These are phyloP conservation scores for Megaceryle torquata DNA, from an alignment of 2,113 vertebrate genomes.

Conservation along the genomic window DNA sequence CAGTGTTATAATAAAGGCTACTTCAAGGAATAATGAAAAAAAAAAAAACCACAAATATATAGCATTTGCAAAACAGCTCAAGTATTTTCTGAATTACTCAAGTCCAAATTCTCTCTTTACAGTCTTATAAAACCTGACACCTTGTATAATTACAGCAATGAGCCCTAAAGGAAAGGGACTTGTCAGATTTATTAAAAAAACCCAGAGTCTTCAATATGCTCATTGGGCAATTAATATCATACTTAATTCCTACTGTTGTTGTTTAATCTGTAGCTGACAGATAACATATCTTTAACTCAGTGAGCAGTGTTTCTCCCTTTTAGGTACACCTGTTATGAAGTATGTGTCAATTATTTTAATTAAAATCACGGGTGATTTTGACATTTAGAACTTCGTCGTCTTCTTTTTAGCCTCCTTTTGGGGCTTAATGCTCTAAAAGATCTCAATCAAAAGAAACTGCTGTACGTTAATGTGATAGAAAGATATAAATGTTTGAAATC, in stretches of 20 bases:
- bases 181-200: background rate
- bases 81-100: background rate
- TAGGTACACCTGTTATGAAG: background rate
- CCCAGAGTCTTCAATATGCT: background rate
- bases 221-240: background rate
- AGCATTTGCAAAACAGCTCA: background rate
- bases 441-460: background rate
- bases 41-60: rapidly evolving
- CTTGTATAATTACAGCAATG: background rate
- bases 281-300: background rate
- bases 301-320: background rate
- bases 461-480: background rate
- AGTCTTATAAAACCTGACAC: background rate
- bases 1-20: background rate
- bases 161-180: background rate
- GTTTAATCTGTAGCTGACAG: background rate
- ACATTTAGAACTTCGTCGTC: background rate
- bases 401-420: background rate
- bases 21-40: background rate
- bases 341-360: background rate
- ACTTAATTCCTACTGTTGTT: background rate
- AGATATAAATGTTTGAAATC: background rate
- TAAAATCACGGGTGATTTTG: background rate
- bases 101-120: background rate
- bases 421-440: background rate